These are phyloP conservation scores for Meghimatium bilineatum DNA, from an alignment of 2,888 invertebrate species.

Conservation along the genomic window DNA sequence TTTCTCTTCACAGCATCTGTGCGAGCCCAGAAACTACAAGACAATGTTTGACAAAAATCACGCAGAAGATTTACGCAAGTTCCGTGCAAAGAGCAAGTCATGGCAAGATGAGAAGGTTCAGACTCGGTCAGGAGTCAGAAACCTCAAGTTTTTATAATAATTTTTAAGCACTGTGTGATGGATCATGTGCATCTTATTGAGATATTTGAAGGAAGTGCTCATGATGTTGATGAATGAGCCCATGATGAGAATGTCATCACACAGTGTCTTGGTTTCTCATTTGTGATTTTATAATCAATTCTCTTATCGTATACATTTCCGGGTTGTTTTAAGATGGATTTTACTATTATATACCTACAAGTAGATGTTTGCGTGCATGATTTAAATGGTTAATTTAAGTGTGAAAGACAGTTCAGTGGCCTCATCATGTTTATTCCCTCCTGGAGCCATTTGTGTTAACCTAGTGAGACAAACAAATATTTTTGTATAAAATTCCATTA, in stretches of 20 bases:
- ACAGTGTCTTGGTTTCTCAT: slow-evolving; percentile 20
- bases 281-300: slow-evolving; percentile 29
- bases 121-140: slow-evolving; percentile 63
- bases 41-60: slow-evolving; percentile 92
- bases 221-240: background rate
- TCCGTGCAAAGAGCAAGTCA: slow-evolving; percentile 87
- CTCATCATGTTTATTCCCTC: background rate
- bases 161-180: slow-evolving; percentile 15
- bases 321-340: slow-evolving; percentile 28
- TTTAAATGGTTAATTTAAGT: slow-evolving; percentile 33
- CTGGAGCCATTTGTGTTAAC: background rate
- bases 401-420: slow-evolving; percentile 7
- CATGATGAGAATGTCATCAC: background rate
- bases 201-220: background rate
- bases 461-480: background rate
- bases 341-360: slow-evolving; percentile 22
- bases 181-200: background rate
- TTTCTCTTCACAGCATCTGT: slow-evolving; percentile 79
- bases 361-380: background rate
- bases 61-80: slow-evolving; percentile 84
- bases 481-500: background rate
- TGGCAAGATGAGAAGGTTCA: slow-evolving; percentile 70
- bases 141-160: slow-evolving; percentile 62
- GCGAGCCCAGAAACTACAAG: slow-evolving; percentile 86
- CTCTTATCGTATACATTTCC: slow-evolving; percentile 25